Conservation (phyloP, 2,797 vertebrate species). For the Melanogrammus aeglefinus region DNA sequence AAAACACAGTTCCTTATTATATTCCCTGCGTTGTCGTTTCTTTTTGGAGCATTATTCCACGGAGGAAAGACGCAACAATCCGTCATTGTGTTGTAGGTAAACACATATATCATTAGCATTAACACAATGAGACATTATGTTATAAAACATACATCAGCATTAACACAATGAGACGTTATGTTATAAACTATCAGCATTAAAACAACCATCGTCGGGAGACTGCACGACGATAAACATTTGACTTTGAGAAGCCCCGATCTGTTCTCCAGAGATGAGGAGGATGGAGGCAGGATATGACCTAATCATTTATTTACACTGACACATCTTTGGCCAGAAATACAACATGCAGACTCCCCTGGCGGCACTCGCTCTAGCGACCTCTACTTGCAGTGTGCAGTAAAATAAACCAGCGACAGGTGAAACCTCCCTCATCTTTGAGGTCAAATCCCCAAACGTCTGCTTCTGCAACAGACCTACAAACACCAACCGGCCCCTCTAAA, state of each 20-base stretch:
- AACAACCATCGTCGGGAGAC: slow-evolving; percentile 55
- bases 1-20: slow-evolving; percentile 68
- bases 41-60: slow-evolving; percentile 47
- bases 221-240: slow-evolving; percentile 67
- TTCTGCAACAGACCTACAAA: slow-evolving; percentile 9
- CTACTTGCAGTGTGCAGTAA: slow-evolving; percentile 66
- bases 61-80: slow-evolving; percentile 50
- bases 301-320: slow-evolving; percentile 57
- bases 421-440: slow-evolving; percentile 55
- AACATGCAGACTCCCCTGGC: slow-evolving; percentile 44
- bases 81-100: slow-evolving; percentile 59
- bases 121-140: slow-evolving; percentile 17
- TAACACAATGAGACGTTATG: too few species aligned
- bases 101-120: slow-evolving; percentile 67
- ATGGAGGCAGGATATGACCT: slow-evolving; percentile 29
- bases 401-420: slow-evolving; percentile 62
- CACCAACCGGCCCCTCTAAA: slow-evolving; percentile 16
- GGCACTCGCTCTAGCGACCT: slow-evolving; percentile 49
- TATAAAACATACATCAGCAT: too few species aligned
- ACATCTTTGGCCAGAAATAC: slow-evolving; percentile 29
- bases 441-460: slow-evolving; percentile 36
- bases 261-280: slow-evolving; percentile 18
- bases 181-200: too few species aligned
- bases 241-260: slow-evolving; percentile 57
- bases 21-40: slow-evolving; percentile 70